Percentiles rank a stretch among this genome's conserved stretches.
phyloP scores from a whole-genome alignment of 2,888 invertebrate genomes.

The Oeneis ivallda region DNA sequence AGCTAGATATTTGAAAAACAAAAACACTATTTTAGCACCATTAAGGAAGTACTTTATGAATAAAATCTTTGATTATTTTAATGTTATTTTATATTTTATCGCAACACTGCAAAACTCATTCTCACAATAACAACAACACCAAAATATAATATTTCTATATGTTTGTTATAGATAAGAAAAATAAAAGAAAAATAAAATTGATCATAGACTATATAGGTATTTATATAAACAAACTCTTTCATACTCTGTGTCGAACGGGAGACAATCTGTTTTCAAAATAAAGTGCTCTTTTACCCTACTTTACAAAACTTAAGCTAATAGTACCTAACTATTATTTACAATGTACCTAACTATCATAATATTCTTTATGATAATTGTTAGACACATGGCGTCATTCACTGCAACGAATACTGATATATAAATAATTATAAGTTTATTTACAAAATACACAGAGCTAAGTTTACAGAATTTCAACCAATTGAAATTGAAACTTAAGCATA shows the following conservation, averaged over 20 bases:
- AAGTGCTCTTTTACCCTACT: conserved; percentile 17
- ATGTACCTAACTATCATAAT: conserved; percentile 40
- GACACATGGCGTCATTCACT: conserved; percentile 46
- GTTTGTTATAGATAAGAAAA: conserved; percentile 2
- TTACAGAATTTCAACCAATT: conserved; percentile 51
- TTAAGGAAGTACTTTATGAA: conserved; percentile 9
- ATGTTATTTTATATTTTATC: conserved; percentile 7
- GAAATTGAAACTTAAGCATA: conserved; percentile 54
- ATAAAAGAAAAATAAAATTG: conserved; percentile 19
- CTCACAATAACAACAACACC: conserved; percentile 14
- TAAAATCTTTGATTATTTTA: conserved; percentile 29
- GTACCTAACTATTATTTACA: conserved; percentile 36
- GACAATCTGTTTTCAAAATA: conserved; percentile 14
- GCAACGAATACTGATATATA: conserved; percentile 69
- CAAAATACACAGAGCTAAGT: conserved; percentile 54
- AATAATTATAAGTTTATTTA: conserved; percentile 69
- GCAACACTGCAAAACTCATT: neutral
- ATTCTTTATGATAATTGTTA: conserved; percentile 39
- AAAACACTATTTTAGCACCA: conserved; percentile 12
- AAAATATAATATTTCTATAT: neutral
- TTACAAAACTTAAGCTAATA: conserved; percentile 28
- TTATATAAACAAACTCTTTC: conserved; percentile 22
- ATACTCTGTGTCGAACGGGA: conserved; percentile 27
- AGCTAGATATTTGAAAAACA: conserved; percentile 34
- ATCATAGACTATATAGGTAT: conserved; percentile 23